Conservation (phyloP, 2,888 invertebrate genomes). For the Tolmerus cingulatus region DNA sequence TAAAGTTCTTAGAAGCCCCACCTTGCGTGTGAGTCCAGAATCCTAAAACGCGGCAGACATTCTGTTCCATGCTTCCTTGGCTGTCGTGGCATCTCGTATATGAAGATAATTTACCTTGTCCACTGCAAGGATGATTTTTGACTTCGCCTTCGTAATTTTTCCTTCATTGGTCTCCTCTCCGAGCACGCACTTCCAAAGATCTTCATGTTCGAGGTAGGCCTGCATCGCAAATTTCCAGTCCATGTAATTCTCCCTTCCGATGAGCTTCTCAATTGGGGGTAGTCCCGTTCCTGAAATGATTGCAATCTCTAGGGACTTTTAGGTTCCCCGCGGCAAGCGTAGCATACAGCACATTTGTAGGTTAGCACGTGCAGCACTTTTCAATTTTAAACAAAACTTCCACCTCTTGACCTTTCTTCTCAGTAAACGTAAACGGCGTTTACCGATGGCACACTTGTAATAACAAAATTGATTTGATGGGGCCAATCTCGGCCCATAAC, state of each 20-base stretch:
- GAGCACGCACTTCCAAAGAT: not conserved
- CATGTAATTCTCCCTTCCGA: not conserved
- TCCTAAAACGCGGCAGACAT: conserved; percentile 55
- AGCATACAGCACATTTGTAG: too few relatives aligned
- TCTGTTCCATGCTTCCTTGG: conserved; percentile 53
- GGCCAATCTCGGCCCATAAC: too few relatives aligned
- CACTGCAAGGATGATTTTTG: conserved; percentile 44
- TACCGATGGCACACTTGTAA: too few relatives aligned
- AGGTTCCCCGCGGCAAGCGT: too few relatives aligned
- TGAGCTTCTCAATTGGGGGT: too few relatives aligned
- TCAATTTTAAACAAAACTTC: too few relatives aligned
- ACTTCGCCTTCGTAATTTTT: conserved; percentile 8
- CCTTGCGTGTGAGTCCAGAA: conserved; percentile 53
- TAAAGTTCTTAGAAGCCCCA: conserved; percentile 52
- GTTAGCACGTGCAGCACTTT: too few relatives aligned
- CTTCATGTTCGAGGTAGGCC: not conserved
- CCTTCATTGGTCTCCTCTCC: not conserved
- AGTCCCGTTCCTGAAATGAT: too few relatives aligned
- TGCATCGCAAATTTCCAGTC: not conserved
- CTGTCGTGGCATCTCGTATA: conserved; percentile 50
- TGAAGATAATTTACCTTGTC: conserved; percentile 52
- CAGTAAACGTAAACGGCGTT: too few relatives aligned
- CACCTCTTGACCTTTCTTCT: too few relatives aligned
- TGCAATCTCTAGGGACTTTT: too few relatives aligned
- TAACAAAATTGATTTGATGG: too few relatives aligned